Evolutionary conservation across 2,113 vertebrate genomes (phyloP), one percentile per base, ranked within the genome.

Genomic region (Dipodomys merriami): DNA sequence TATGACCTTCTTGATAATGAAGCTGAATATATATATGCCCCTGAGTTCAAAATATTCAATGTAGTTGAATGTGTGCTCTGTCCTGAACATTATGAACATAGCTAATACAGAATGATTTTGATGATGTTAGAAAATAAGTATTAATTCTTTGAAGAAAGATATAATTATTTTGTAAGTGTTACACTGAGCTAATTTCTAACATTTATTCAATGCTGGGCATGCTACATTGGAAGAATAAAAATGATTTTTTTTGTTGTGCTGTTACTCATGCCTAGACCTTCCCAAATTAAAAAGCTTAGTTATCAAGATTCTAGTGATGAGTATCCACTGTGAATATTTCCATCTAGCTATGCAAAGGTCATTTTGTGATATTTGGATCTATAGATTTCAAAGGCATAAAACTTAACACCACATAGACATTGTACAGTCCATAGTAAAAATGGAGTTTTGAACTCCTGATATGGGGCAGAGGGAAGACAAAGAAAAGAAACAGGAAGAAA

Each of bases 211-310:
- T 78, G 29, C 33, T 39, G 1, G 82, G 64, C 53, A 80, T n/a
- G 39, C 67, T 93, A 83, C 44, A 35, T 79, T 86, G 83, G 6
- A 96, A 91, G 88, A 89, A 29, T 90, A 88, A 90, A 44, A n/a
- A 67, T 94, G 78, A 93, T n/a, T 57, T 57, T 80, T 78, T 96
- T 86, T 62, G 33, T 86, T 88, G 88, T 65, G 16, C 77, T 95
- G 89, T 94, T 30, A 86, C 8, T 74, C 44, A 53, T 27, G 15
- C 13, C 44, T 72, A 1, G 86, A 91, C 86, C 80, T 95, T 44
- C 68, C 84, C 46, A 92, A 95, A 95, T 89, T 94, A 93, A 96
- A 87, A 91, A 87, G 85, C 94, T 91, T 93, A 82, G 44, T 90
- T 72, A 27, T 44, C 57, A 87, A 68, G 15, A 69, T 76, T 73